Percentiles rank a stretch among this genome's conserved stretches.
Conservation (phyloP, 2,797 vertebrate species). For the Sebastes hubbsi region DNA sequence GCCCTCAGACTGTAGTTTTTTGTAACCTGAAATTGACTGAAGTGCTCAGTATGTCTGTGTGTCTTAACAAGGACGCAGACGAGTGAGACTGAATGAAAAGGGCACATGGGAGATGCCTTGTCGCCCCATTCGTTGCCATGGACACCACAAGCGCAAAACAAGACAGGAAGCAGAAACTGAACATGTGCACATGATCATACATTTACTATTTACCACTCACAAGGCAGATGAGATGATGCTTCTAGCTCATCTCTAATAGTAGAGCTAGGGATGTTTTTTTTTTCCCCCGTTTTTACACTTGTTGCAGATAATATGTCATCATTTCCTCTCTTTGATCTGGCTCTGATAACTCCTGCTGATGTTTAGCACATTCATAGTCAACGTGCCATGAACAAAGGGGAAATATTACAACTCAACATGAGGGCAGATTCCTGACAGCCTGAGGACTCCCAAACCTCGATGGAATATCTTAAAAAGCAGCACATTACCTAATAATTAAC, state of each 20-base stretch:
- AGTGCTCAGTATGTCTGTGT: not conserved
- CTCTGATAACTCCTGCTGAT: not conserved
- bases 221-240: not conserved
- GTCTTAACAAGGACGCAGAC: not conserved
- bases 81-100: not conserved
- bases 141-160: slow-evolving; percentile 10
- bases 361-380: not conserved
- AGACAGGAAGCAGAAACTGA: not conserved
- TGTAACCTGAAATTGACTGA: not conserved
- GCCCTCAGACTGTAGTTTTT: not conserved
- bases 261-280: not conserved
- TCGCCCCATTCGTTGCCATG: slow-evolving; percentile 13
- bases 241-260: not conserved
- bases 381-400: not conserved
- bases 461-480: not conserved
- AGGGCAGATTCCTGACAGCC: not conserved
- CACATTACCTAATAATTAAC: not conserved
- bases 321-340: not conserved
- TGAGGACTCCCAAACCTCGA: not conserved
- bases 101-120: not conserved
- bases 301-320: not conserved
- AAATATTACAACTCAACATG: not conserved
- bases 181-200: not conserved
- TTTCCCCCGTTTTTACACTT: not conserved
- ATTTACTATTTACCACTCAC: not conserved